Evolutionary conservation across 1,140 invertebrate species (phyloP), one percentile per base, ranked within the genome.

Genomic region (Chrysomallon squamiferum): DNA sequence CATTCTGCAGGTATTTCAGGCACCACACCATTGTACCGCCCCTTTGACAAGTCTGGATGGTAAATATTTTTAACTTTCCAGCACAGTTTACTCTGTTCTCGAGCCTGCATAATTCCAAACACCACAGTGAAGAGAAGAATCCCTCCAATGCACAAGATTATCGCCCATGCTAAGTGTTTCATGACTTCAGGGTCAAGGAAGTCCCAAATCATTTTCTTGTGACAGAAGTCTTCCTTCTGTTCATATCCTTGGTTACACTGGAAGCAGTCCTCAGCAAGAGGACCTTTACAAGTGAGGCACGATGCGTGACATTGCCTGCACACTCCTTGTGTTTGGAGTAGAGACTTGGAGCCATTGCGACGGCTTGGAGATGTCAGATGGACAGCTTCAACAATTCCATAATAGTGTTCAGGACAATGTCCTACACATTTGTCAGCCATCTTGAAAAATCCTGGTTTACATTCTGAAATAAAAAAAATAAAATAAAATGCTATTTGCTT

Each of bases 101-200:
- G 43, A 11, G 75, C 75, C 63, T 80, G 77, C 27, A 79, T 47
- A 32, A 82, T 57, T 38, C 72, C 77, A 60, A 77, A 80, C 18
- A 76, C 70, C 58, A 79, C 68, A 60, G 59, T 66, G 62, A 66
- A 58, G 57, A 82, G 61, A 38, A 82, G 63, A 45, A 80, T 75
- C 35, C 74, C 74, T 27, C 72, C 76, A 25, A 78, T 75, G 69
- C 79, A 79, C 50, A 79, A 63, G 22, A 80, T 75, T 29, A 80
- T 78, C n/a, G 78, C 76, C 80, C 78, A 80, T 49, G 79, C 75
- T 50, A 82, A 74, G 61, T 79, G 78, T 59, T 78, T 76, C 60
- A 77, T 62, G 64, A 79, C 73, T 52, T 78, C 74, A 32, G 77
- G 80, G 49, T 78, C 77, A 22, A 80, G 66, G 47, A 79, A 74